Base-by-base conservation (phyloP, 1,140 invertebrate genomes). In the Macrobrachium nipponense region DNA sequence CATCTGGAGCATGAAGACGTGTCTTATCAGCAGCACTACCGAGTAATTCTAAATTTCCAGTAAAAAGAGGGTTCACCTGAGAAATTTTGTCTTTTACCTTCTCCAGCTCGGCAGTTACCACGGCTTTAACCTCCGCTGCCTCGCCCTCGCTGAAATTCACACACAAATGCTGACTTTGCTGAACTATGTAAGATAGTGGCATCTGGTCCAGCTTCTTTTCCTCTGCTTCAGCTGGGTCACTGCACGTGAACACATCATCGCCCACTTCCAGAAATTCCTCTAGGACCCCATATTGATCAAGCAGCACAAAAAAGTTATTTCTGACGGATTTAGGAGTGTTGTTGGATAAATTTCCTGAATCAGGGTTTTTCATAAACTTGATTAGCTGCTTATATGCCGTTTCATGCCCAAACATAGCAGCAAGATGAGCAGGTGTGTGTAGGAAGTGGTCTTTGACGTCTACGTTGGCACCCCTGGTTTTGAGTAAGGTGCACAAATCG, bases 331-430 rank as follows among this genome's bases (percentile, higher is more conserved):
- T 17, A 44, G 66, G 76, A 8, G 77, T 61, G 17, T 51, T 80
- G 15, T 58, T 58, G 14, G 83, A 43, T 4, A 18, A 12, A 15
- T 58, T 72, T 11, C 36, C 43, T 14, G 64, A 51, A 0, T 86
- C 51, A 3, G 77, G 61, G 0, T 78, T 15, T n/a, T 51, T 15
- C 17, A 70, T 23, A 15, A 72, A 10, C 73, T 17, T 43, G 17
- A 60, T 66, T n/a, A 86, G 64, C 51, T 61, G 76, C 60, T 77
- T 43, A 27, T 79, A 86, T 6, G 83, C 79, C 27, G 58, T 15
- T 44, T 72, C 58, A 18, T 86, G 83, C 10, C 76, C 64, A 72
- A 79, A 79, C 83, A 86, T 86, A 27, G 64, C 83, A 8, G 83
- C 83, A 64, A 80, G 73, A 51, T 86, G 83, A n/a, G 59, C 61